Evolutionary conservation across 2,888 invertebrate genomes (phyloP).

Genomic region (Acleris cristana): DNA sequence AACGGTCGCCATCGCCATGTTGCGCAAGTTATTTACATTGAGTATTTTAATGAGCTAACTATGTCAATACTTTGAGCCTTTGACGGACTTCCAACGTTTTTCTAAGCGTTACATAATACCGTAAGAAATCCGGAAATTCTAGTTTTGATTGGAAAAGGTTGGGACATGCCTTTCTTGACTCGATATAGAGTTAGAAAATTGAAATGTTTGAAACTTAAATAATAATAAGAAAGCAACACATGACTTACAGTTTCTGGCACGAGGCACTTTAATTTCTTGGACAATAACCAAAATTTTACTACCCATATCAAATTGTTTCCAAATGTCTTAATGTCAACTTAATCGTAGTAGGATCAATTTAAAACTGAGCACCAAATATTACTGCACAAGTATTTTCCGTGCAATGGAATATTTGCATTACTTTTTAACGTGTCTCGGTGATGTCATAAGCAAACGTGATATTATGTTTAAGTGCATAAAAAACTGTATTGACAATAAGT

Average conservation of each 20-base stretch:
- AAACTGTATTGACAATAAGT: slow-evolving; percentile 42
- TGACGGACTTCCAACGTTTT: slow-evolving; percentile 1
- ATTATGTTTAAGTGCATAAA: slow-evolving; percentile 49
- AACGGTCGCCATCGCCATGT: slow-evolving; percentile 47
- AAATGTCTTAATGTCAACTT: slow-evolving; percentile 40
- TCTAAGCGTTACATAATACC: slow-evolving; percentile 20
- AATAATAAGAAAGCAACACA: slow-evolving; percentile 4
- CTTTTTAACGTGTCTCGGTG: slow-evolving; percentile 53
- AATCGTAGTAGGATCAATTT: slow-evolving; percentile 41
- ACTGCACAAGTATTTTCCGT: slow-evolving; percentile 30
- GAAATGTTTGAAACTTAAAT: slow-evolving; percentile 1
- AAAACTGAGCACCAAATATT: slow-evolving; percentile 47
- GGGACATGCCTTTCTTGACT: slow-evolving; percentile 1
- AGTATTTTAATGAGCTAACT: slow-evolving; percentile 34
- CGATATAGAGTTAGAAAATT: slow-evolving; percentile 4
- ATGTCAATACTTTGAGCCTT: slow-evolving; percentile 9
- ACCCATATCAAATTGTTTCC: slow-evolving; percentile 48
- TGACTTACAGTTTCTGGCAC: slow-evolving; percentile 56
- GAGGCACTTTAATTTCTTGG: slow-evolving; percentile 47
- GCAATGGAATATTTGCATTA: slow-evolving; percentile 48
- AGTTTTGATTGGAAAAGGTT: slow-evolving; percentile 21
- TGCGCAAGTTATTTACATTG: slow-evolving; percentile 37
- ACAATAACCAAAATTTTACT: slow-evolving; percentile 55
- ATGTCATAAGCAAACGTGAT: slow-evolving; percentile 57
- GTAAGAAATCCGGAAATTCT: slow-evolving; percentile 33